Evolutionary conservation across 2,797 vertebrate species (phyloP), one percentile per base, ranked within the genome.

Genomic region (Enteromius thamalakanensis): DNA sequence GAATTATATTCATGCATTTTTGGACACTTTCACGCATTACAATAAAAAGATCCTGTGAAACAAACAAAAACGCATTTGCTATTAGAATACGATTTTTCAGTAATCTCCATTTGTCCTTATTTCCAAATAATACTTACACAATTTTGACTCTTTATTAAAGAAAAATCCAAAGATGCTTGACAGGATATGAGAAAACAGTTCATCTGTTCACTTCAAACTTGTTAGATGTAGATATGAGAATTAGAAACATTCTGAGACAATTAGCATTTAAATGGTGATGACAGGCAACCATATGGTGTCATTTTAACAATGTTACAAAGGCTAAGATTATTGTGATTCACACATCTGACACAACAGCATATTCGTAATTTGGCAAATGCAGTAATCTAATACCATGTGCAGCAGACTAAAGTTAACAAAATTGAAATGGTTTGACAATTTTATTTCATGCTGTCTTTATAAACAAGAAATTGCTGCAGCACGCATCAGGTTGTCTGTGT

Each of bases 251-350:
- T 21, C 49, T 53, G 55, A 55, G 14, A 11, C 23, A 60, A 17
- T 4, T 8, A 60, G 40, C 2, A 3, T 21, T 40, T 23, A 83
- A 75, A 67, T 79, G 29, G 64, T 15, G 75, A 55, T 65, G 79
- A 76, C 62, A 75, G 79, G 49, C 26, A 23, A 83, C 34, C 51
- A 84, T 68, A 79, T 86, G 84, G 68, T 70, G 60, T 9, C 7
- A 81, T 80, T 79, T 53, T 81, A 26, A 47, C 37, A 75, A 19
- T 23, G 79, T 84, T 84, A 84, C 34, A 81, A 51, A 53, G 21
- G 45, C 23, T 62, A 68, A 83, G 12, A 79, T 51, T 58, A 47
- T 26, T 83, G 78, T 70, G 40, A 79, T 60, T 81, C 79, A 77
- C 55, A 85, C 70, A 72, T 71, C 47, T 23, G 42, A 80, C 23